Conservation (phyloP, 2,113 vertebrate genomes). For the Peromyscus leucopus region DNA sequence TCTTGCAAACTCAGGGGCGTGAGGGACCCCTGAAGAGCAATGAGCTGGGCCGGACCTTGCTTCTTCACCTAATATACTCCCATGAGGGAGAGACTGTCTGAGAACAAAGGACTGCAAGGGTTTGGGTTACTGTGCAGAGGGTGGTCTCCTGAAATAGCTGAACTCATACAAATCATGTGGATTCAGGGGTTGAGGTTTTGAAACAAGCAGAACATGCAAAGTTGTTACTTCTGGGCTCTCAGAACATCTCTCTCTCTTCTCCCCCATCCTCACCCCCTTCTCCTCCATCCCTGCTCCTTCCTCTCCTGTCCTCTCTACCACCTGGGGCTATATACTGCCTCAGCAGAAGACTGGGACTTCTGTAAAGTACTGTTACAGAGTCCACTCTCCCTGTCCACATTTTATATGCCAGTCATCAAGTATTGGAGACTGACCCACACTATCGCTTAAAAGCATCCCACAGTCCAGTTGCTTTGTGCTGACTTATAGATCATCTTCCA, state of each 20-base stretch:
- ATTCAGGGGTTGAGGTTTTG: background rate
- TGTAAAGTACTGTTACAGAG: background rate
- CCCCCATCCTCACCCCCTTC: background rate
- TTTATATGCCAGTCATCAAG: background rate
- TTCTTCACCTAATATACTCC: background rate
- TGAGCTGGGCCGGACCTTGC: background rate
- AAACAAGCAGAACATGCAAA: slow-evolving; percentile 40
- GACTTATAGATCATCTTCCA: background rate
- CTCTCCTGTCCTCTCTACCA: background rate
- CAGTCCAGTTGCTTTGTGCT: background rate
- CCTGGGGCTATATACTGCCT: background rate
- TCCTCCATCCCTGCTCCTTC: too few species aligned
- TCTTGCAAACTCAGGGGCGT: background rate
- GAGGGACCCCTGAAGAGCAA: background rate
- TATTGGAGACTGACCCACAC: background rate
- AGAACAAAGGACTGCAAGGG: background rate
- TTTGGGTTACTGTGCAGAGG: background rate
- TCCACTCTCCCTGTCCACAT: background rate
- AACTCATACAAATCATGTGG: background rate
- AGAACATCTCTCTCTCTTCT: background rate
- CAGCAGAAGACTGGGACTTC: background rate
- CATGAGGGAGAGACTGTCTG: background rate
- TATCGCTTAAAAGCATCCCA: background rate
- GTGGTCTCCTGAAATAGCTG: background rate
- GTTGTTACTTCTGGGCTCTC: background rate